Conservation (phyloP, 2,888 invertebrate genomes). For the Nineta flava region DNA sequence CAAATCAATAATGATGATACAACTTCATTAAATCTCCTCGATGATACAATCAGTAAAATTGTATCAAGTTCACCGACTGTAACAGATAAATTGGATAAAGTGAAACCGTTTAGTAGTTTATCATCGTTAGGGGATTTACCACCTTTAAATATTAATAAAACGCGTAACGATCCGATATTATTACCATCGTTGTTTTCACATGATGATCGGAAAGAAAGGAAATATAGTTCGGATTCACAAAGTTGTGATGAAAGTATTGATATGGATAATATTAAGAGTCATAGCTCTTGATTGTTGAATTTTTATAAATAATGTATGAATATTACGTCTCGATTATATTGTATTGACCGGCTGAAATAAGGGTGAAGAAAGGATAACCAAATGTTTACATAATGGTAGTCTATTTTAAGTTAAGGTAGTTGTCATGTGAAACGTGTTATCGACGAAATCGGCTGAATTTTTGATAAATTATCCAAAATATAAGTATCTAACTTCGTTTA, state of each 20-base stretch:
- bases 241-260: conserved; percentile 4
- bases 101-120: background rate
- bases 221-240: background rate
- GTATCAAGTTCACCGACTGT: background rate
- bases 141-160: background rate
- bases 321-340: no score
- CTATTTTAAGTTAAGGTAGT: no score
- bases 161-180: background rate
- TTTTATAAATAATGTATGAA: no score
- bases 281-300: no score
- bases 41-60: background rate
- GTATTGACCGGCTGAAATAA: no score
- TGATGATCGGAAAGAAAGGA: no score
- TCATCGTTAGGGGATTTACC: background rate
- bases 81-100: conserved; percentile 1
- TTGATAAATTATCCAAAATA: no score
- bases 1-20: background rate
- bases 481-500: no score
- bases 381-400: no score
- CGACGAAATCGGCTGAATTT: no score
- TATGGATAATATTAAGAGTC: conserved; percentile 15
- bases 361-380: no score
- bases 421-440: no score
- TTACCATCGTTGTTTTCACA: background rate
- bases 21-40: background rate